Evolutionary conservation across 2,888 invertebrate species (phyloP).

Genomic region (Callimorpha dominula): DNA sequence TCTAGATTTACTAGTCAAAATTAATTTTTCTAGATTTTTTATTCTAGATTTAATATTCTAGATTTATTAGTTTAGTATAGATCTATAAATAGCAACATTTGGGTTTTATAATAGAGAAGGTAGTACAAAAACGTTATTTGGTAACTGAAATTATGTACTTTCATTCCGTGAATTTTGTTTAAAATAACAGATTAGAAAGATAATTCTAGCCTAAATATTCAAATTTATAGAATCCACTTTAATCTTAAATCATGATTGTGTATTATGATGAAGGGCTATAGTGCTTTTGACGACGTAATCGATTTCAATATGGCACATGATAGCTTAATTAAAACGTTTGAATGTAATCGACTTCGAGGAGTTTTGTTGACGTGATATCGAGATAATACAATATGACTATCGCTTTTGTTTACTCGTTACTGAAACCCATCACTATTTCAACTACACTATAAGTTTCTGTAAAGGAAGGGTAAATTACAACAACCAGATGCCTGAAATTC

Average conservation of each 20-base stretch:
- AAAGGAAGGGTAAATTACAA: not conserved
- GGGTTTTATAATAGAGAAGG: too few relatives aligned
- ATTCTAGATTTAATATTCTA: too few relatives aligned
- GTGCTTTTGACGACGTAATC: slow-evolving; percentile 40
- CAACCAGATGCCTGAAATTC: not conserved
- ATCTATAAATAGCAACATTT: too few relatives aligned
- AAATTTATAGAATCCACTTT: slow-evolving; percentile 20
- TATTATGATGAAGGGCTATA: slow-evolving; percentile 23
- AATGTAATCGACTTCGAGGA: slow-evolving; percentile 19
- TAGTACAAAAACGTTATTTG: not conserved
- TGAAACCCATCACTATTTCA: not conserved
- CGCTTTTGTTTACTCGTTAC: not conserved
- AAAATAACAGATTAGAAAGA: too few relatives aligned
- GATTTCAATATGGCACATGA: slow-evolving; percentile 34
- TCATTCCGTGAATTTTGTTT: not conserved
- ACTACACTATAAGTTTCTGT: not conserved
- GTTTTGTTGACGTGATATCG: slow-evolving; percentile 22
- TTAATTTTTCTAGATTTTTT: too few relatives aligned
- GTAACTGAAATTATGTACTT: not conserved
- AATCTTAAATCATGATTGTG: slow-evolving; percentile 30
- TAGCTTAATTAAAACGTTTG: slow-evolving; percentile 37
- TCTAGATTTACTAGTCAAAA: too few relatives aligned
- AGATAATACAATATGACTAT: slow-evolving; percentile 8
- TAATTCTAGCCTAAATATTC: not conserved
- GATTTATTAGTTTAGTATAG: too few relatives aligned